phyloP scores from a whole-genome alignment of 2,797 vertebrate species.

The Meriones psammophilus region DNA sequence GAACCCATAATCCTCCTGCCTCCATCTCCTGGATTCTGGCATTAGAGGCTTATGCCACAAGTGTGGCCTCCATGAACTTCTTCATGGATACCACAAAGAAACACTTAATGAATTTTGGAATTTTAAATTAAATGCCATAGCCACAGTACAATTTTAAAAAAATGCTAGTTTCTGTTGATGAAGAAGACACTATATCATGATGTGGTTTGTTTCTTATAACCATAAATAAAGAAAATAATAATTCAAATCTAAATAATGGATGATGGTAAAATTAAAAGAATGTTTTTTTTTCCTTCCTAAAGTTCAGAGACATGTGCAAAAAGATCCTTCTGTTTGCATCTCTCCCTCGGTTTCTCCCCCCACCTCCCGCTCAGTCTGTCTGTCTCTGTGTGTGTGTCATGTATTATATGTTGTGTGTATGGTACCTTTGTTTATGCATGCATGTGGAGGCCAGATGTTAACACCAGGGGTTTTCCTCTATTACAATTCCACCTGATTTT shows the following conservation, averaged over 20 bases:
- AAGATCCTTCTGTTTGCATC: background rate
- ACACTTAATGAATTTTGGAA: background rate
- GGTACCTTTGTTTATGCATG: background rate
- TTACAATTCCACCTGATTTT: background rate
- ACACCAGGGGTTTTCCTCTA: background rate
- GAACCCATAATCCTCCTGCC: background rate
- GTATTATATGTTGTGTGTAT: background rate
- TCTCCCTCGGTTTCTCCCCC: background rate
- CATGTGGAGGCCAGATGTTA: background rate
- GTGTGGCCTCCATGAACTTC: background rate
- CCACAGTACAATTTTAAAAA: background rate
- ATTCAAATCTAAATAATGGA: background rate
- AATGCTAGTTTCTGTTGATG: background rate
- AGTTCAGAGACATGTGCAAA: background rate
- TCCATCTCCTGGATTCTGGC: background rate
- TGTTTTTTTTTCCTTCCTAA: background rate
- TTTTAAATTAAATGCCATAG: slow-evolving; percentile 14
- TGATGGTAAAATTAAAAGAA: background rate
- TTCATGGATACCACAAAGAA: background rate
- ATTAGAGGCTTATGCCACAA: background rate
- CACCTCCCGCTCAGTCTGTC: background rate
- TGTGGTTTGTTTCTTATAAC: background rate
- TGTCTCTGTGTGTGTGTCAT: background rate
- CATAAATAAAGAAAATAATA: background rate
- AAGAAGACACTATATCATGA: background rate